These are phyloP conservation scores for Ianthella basta DNA, from an alignment of 37 sponge, comb jelly and placozoan genomes.

Conservation along the genomic window DNA sequence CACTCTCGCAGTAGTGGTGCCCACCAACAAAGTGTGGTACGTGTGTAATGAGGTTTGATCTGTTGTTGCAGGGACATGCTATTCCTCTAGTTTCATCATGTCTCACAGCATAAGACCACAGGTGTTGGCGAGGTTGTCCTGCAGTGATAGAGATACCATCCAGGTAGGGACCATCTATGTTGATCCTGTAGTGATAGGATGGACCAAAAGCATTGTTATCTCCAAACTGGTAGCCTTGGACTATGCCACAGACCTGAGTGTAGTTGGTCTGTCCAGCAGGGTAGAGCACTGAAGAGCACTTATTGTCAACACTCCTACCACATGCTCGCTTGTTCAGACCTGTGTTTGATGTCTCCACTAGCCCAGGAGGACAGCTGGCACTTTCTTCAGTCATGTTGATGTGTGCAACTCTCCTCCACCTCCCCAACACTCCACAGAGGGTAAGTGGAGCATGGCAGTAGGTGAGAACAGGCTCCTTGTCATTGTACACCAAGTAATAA, in stretches of 20 bases:
- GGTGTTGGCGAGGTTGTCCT: no score
- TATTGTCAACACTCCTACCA: neutral
- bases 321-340: conserved; percentile 6
- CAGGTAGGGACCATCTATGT: no score
- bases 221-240: conserved; percentile 1
- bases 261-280: neutral
- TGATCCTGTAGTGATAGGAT: no score
- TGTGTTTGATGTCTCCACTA: neutral
- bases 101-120: no score
- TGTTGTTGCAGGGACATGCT: no score
- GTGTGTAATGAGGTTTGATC: no score
- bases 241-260: conserved; percentile 6
- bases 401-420: conserved; percentile 13
- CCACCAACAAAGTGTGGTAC: no score
- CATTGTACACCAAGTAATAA: neutral
- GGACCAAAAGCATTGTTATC: conserved; percentile 11
- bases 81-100: no score
- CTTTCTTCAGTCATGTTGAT: conserved; percentile 20
- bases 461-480: neutral
- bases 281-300: neutral
- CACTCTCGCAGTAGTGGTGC: no score
- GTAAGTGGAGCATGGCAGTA: neutral
- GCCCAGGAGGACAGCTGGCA: conserved; percentile 4
- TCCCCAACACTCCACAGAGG: conserved; percentile 17
- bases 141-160: no score